Evolutionary conservation across 1,140 invertebrate genomes (phyloP), one percentile per base, ranked within the genome.

Genomic region (Drosophila ironensis): DNA sequence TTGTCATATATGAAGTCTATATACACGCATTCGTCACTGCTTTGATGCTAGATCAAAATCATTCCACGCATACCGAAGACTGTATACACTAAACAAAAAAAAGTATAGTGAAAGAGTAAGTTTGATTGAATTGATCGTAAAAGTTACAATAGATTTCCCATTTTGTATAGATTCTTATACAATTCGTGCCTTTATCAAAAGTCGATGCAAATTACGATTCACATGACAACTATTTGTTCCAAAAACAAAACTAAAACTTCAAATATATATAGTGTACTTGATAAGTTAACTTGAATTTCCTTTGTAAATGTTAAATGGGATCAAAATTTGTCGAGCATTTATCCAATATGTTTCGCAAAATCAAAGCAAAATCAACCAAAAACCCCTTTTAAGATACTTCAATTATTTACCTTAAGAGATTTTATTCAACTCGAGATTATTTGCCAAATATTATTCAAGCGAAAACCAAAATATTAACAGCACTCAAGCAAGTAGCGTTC

Each of bases 321-420:
- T 78, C 78, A 82, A 82, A 63, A 75, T 59, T 81, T 40, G 56
- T 56, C 72, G 41, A 57, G 64, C 64, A 63, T 53, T 76, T 72
- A 52, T 45, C 19, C n/a, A n/a, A n/a, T 35, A 70, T 61, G 70
- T 72, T 72, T 33, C 59, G 52, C 50, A 53, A 35, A 74, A 30
- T 64, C 46, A 71, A 63, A 25, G 54, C 7, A 27, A 37, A 70
- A 46, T 37, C 35, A 47, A 28, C 30, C 27, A 27, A 37, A 56
- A 47, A 50, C 19, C 38, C 47, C 25, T 37, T 19, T 50, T 42
- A 52, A 37, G 30, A 38, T 25, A 45, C 19, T 53, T 12, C 0
- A 27, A 45, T 66, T 53, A 53, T 67, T 67, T 67, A 54, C 20
- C 19, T 44, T 67, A 67, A 28, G 47, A 45, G n/a, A 5, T 19